These are phyloP conservation scores for Drosophila suboccidentalis DNA, from an alignment of 2,888 invertebrate species.

Conservation along the genomic window DNA sequence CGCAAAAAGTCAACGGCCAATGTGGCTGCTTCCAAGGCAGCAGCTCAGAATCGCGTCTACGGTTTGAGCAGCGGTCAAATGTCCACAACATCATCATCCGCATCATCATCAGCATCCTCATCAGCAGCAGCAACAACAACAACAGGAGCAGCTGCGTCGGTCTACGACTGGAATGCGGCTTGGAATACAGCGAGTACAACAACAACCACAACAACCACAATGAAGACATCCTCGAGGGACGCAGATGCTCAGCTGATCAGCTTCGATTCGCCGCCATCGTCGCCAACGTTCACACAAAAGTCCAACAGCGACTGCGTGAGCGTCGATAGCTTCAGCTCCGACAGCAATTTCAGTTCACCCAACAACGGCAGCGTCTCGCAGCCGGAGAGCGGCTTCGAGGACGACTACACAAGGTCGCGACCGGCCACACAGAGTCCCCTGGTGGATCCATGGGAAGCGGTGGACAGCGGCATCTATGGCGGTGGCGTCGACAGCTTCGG, in stretches of 20 bases:
- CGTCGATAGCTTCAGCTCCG: slow-evolving; percentile 91
- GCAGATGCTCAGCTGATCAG: slow-evolving; percentile 88
- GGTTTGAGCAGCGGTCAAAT: slow-evolving; percentile 77
- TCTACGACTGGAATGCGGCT: slow-evolving; percentile 78
- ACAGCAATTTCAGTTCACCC: slow-evolving; percentile 88
- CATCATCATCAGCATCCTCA: slow-evolving; percentile 10
- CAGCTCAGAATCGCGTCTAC: slow-evolving; percentile 75
- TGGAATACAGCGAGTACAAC: slow-evolving; percentile 69
- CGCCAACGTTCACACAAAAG: slow-evolving; percentile 91
- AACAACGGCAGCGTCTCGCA: slow-evolving; percentile 89
- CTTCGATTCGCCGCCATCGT: slow-evolving; percentile 90
- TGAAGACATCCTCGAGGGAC: slow-evolving; percentile 37
- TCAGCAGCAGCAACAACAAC: neutral
- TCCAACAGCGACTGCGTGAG: slow-evolving; percentile 92
- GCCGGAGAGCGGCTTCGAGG: slow-evolving; percentile 93
- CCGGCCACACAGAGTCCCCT: slow-evolving; percentile 83
- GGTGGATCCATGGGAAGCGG: slow-evolving; percentile 85
- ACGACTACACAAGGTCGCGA: slow-evolving; percentile 89
- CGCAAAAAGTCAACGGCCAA: slow-evolving; percentile 78
- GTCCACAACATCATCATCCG: slow-evolving; percentile 13
- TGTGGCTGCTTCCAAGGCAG: slow-evolving; percentile 63
- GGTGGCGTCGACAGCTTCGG: slow-evolving; percentile 80
- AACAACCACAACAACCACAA: slow-evolving; percentile 22
- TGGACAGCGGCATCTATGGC: slow-evolving; percentile 62
- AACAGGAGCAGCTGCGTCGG: slow-evolving; percentile 5